phyloP scores from a whole-genome alignment of 1,140 invertebrate species.

The Hylaeus volcanicus region DNA sequence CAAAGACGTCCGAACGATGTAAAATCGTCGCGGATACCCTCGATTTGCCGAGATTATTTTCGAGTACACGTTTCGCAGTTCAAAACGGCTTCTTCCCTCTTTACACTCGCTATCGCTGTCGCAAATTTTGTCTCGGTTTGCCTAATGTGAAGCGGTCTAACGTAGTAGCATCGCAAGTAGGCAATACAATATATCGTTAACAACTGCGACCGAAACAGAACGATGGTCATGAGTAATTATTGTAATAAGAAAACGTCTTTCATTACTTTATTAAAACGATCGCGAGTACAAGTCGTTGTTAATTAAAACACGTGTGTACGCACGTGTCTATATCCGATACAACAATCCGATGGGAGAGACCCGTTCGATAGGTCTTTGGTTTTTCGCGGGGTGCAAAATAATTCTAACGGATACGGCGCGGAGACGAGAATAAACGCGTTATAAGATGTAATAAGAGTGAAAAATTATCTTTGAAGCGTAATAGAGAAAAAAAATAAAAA shows the following conservation, averaged over 20 bases:
- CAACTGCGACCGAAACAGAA: constrained; percentile 61
- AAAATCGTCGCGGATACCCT: too few relatives aligned
- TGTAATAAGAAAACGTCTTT: constrained; percentile 75
- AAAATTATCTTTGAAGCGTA: constrained; percentile 39
- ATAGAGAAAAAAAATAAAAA: constrained; percentile 15
- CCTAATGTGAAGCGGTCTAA: constrained; percentile 47
- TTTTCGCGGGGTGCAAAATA: constrained; percentile 27
- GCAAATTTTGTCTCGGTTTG: constrained; percentile 24
- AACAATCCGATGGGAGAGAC: constrained; percentile 24
- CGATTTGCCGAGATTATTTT: neutral
- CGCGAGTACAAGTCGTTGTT: constrained; percentile 69
- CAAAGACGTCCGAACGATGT: neutral
- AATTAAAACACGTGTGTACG: constrained; percentile 43
- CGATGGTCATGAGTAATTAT: constrained; percentile 65
- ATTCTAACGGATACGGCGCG: constrained; percentile 6
- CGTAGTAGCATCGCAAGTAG: constrained; percentile 33
- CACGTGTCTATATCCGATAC: constrained; percentile 41
- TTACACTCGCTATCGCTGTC: neutral
- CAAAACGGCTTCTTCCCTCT: neutral
- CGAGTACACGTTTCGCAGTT: neutral
- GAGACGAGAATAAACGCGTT: neutral
- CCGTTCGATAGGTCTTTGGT: constrained; percentile 41
- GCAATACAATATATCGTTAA: constrained; percentile 48
- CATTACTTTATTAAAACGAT: constrained; percentile 75
- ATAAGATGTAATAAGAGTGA: constrained; percentile 18